Evolutionary conservation across 2,888 invertebrate genomes (phyloP).

Genomic region (Poecilus cupreus): DNA sequence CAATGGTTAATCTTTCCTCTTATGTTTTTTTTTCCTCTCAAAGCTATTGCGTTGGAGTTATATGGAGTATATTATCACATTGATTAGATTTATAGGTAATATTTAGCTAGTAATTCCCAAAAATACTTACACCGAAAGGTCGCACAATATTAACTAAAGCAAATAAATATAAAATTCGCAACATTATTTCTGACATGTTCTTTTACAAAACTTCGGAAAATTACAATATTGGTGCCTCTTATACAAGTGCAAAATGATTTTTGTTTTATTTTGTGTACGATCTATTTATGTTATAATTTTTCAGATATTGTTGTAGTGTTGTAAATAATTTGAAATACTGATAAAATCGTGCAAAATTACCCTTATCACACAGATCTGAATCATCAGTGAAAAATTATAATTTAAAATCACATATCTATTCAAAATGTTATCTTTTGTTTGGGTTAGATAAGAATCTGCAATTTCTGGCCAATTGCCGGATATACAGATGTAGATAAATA

Average conservation of each 20-base stretch:
- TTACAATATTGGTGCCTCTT: not conserved
- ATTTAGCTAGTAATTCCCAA: not conserved
- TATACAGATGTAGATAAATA: not conserved
- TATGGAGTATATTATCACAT: not conserved
- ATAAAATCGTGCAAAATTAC: not conserved
- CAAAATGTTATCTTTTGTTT: slow-evolving; percentile 4
- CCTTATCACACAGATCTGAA: not conserved
- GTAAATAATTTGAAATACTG: not conserved
- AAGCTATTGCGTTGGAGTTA: not conserved
- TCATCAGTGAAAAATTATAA: not conserved
- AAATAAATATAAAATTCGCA: not conserved
- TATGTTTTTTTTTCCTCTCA: not conserved
- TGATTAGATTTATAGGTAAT: not conserved
- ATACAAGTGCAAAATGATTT: not conserved
- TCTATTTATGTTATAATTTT: not conserved
- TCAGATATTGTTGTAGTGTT: not conserved
- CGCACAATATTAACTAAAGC: not conserved
- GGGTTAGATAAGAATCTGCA: not conserved
- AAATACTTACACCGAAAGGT: not conserved
- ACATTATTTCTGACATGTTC: not conserved
- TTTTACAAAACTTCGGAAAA: not conserved
- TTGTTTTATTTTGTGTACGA: not conserved
- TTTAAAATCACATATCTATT: not conserved
- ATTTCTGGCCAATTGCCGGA: not conserved
- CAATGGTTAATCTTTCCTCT: not conserved